Evolutionary conservation across 2,113 vertebrate genomes (phyloP).

Genomic region (Oriolus oriolus): DNA sequence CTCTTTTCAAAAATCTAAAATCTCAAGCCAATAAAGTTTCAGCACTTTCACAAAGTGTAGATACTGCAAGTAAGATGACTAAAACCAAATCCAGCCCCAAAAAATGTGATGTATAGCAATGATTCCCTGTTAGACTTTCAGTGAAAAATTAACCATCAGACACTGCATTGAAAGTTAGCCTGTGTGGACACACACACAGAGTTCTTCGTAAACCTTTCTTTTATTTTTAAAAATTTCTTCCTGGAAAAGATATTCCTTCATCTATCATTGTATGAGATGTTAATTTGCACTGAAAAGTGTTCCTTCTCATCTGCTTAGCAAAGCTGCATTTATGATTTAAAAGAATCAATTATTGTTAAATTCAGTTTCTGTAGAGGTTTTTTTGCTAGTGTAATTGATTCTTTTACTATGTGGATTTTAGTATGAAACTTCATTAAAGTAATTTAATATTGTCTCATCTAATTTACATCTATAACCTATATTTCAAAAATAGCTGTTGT

Average conservation of each 20-base stretch:
- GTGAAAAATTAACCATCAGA: neutral
- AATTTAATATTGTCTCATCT: neutral
- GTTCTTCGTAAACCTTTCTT: neutral
- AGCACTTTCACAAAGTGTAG: neutral
- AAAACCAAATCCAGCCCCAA: neutral
- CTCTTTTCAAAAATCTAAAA: neutral
- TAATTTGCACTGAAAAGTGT: neutral
- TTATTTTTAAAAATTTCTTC: neutral
- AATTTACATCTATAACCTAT: neutral
- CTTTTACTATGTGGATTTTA: neutral
- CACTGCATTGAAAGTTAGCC: neutral
- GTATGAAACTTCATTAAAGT: neutral
- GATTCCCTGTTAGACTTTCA: neutral
- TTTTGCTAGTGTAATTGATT: neutral
- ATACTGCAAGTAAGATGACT: neutral
- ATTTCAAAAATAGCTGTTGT: neutral
- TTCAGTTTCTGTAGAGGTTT: neutral
- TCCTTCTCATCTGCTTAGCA: neutral
- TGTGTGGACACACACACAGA: neutral
- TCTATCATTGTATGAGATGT: neutral
- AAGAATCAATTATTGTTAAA: neutral
- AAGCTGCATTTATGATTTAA: neutral
- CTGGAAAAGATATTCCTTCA: neutral
- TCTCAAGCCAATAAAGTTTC: neutral
- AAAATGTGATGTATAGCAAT: neutral